These are phyloP conservation scores for Malacosoma neustria DNA, from an alignment of 2,888 invertebrate species.

Conservation along the genomic window DNA sequence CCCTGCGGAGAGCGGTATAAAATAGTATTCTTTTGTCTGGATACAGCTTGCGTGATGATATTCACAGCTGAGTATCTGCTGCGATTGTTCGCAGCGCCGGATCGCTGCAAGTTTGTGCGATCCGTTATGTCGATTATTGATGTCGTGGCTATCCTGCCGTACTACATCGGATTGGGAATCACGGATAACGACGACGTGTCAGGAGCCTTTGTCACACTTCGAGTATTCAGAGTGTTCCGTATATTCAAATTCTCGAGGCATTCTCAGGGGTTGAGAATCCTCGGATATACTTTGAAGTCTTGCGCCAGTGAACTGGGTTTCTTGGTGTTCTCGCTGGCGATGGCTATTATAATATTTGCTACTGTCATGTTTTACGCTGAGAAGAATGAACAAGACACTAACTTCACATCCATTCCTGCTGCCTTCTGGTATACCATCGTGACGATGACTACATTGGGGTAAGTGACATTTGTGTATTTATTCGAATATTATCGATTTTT, in stretches of 20 bases:
- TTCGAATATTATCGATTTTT: too few relatives aligned
- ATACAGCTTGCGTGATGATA: constrained; percentile 99
- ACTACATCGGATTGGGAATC: constrained; percentile 98
- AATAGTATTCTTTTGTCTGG: constrained; percentile 98
- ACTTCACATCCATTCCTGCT: constrained; percentile 99
- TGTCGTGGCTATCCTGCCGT: constrained; percentile 99
- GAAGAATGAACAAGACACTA: constrained; percentile 97
- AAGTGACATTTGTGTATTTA: constrained; percentile 61
- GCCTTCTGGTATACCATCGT: constrained; percentile 99
- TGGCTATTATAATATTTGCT: constrained; percentile 99
- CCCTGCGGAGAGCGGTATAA: constrained; percentile 99
- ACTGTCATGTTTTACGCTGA: constrained; percentile 99
- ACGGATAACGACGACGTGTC: constrained; percentile 99
- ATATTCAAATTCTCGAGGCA: constrained; percentile 99
- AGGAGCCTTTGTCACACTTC: constrained; percentile 98
- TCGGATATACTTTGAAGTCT: constrained; percentile 99
- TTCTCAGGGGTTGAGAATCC: constrained; percentile 97
- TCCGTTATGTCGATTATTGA: constrained; percentile 99
- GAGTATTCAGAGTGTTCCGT: constrained; percentile 99
- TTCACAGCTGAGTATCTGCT: constrained; percentile 98
- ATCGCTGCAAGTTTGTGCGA: constrained; percentile 96
- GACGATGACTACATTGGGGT: constrained; percentile 99
- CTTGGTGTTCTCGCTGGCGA: constrained; percentile 98
- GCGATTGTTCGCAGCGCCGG: constrained; percentile 97
- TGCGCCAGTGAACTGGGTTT: constrained; percentile 99